These are phyloP conservation scores for Dendrocincla fuliginosa DNA, from an alignment of 2,797 vertebrate genomes.

Conservation along the genomic window DNA sequence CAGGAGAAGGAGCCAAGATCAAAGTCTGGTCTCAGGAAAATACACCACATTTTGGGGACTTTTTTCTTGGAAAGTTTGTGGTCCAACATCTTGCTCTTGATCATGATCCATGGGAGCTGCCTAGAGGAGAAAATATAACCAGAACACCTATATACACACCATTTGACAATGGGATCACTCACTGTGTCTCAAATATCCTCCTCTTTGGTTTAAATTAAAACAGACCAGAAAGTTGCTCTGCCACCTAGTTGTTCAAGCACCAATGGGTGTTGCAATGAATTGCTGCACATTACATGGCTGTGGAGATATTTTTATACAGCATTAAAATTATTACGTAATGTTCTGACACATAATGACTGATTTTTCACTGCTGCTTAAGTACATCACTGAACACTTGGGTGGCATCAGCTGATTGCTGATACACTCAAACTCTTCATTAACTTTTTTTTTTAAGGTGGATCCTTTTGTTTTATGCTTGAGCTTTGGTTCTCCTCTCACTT, in stretches of 20 bases:
- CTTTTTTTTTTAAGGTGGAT: neutral
- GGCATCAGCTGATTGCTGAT: conserved; percentile 52
- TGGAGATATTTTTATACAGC: conserved; percentile 52
- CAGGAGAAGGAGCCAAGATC: neutral
- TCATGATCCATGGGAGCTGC: neutral
- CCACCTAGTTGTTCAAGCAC: conserved; percentile 15
- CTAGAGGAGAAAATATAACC: neutral
- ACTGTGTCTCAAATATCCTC: neutral
- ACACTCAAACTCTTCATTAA: neutral
- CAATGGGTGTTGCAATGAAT: conserved; percentile 39
- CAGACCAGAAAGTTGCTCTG: neutral
- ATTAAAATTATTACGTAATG: conserved; percentile 50
- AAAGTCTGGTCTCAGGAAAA: neutral
- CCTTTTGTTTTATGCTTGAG: neutral
- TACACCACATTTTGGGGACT: accelerated
- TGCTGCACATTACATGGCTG: neutral
- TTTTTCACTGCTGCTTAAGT: neutral
- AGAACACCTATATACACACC: neutral
- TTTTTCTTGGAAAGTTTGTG: neutral
- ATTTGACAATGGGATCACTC: neutral
- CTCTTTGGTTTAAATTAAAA: conserved; percentile 6
- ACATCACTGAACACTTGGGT: conserved; percentile 41
- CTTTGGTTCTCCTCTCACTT: neutral
- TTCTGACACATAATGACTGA: conserved; percentile 56
- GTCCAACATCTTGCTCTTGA: neutral